Base-by-base conservation (phyloP, 2,797 vertebrate species). In the Borostomias antarcticus region DNA sequence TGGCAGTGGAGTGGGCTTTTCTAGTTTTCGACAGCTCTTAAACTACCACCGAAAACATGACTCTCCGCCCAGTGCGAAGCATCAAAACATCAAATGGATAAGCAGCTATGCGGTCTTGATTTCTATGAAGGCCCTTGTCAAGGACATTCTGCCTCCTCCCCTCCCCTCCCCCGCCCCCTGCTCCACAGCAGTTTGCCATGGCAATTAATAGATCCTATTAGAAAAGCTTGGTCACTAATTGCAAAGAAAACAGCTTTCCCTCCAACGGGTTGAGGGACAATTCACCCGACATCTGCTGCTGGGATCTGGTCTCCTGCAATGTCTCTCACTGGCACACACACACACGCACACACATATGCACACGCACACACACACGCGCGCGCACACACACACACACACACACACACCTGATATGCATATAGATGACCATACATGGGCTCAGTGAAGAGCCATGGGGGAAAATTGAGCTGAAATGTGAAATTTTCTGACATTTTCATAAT, bases 201-300 rank as follows among this genome's bases (percentile, higher is more conserved):
- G 72, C 75, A 80, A 84, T 85, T 79, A 85, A 82, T 76, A 75
- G 72, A 76, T 73, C 62, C 35, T 62, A 74, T 82, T 81, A 74
- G 56, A 61, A 60, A 82, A 80, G 66, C 72, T 66, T 59, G 68
- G 54, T 66, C 70, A 33, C 78, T 87, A 86, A 85, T 88, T 83
- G 79, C 66, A 62, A 37, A 52, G 66, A 71, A 82, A 78, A 76
- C 69, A 70, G 62, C 67, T 75, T 74, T 75, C 75, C 79, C 62
- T 81, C 66, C 50, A 68, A 77, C 71, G 57, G 52, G 62, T 58
- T 62, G 56, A 69, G n/a, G 0, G 30, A 78, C 62, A 71, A 72
- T 62, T 82, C 35, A 72, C 64, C 58, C 73, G 75, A 80, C 66
- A 73, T 73, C 69, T 66, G 30, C 75, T 65, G 76, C 52, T 40